Evolutionary conservation across 2,888 invertebrate species (phyloP).

Genomic region (Cecidostiba fungosa): DNA sequence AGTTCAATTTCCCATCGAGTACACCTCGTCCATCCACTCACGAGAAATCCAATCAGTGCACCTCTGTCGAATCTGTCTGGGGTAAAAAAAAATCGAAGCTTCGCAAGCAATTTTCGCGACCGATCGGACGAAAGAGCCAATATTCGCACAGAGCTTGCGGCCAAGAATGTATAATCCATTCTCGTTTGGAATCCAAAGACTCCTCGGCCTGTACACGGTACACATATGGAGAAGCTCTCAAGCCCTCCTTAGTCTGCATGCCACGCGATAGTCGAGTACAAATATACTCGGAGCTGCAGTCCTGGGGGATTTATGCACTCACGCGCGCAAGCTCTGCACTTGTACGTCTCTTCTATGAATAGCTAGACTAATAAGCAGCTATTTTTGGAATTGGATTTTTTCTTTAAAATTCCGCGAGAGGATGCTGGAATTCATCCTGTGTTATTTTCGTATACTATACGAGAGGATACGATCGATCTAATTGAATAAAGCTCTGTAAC

Average conservation of each 20-base stretch:
- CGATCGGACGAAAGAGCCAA: conserved; percentile 31
- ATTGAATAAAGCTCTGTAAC: background rate
- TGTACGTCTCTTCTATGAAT: conserved; percentile 6
- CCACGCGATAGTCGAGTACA: background rate
- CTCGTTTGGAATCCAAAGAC: conserved; percentile 33
- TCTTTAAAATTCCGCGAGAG: background rate
- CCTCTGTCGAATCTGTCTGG: background rate
- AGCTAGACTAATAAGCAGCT: conserved; percentile 2
- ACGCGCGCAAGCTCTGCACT: conserved; percentile 1
- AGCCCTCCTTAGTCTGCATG: background rate
- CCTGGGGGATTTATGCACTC: conserved; percentile 16
- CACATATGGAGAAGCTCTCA: background rate
- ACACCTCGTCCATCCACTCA: background rate
- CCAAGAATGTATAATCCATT: conserved; percentile 38
- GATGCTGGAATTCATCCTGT: background rate
- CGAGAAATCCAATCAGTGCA: conserved; percentile 43
- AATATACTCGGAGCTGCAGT: conserved; percentile 11
- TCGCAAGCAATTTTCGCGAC: conserved; percentile 29
- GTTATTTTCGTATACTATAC: background rate
- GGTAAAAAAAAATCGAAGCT: background rate
- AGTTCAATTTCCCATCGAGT: background rate
- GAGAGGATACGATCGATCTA: background rate
- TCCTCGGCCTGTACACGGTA: background rate
- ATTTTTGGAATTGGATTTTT: conserved; percentile 2
- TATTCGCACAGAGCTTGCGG: background rate